These are phyloP conservation scores for Julus scandinavius DNA, from an alignment of 2,888 invertebrate species.

Conservation along the genomic window DNA sequence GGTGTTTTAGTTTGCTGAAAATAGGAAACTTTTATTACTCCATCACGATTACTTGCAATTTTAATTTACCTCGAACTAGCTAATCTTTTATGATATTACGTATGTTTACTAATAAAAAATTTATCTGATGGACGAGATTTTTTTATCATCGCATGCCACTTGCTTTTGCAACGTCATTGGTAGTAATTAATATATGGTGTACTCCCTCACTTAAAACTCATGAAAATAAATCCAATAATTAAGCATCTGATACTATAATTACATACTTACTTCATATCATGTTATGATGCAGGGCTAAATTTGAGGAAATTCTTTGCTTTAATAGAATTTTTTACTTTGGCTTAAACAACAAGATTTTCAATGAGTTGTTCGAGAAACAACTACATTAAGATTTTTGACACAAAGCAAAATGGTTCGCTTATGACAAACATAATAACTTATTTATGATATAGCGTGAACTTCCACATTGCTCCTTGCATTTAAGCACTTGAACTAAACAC, in stretches of 20 bases:
- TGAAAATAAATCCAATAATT: not conserved
- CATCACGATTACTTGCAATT: conserved; percentile 35
- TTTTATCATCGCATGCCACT: conserved; percentile 33
- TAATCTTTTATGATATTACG: conserved; percentile 43
- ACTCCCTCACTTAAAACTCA: not conserved
- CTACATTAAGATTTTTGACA: too few species aligned
- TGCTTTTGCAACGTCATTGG: conserved; percentile 2
- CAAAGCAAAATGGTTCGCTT: too few species aligned
- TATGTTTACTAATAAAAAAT: not conserved
- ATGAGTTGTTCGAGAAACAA: too few species aligned
- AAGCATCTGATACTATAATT: not conserved
- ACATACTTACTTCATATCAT: not conserved
- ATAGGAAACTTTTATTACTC: not conserved
- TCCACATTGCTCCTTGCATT: not conserved
- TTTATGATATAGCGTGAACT: not conserved
- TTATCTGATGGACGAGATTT: not conserved
- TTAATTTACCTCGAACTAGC: conserved; percentile 1
- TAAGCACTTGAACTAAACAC: not conserved
- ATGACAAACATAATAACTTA: not conserved
- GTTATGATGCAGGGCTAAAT: not conserved
- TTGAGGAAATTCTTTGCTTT: not conserved
- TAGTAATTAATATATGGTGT: not conserved
- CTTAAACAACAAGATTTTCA: too few species aligned
- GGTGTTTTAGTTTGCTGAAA: not conserved
- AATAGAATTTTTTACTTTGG: too few species aligned